phyloP scores from a whole-genome alignment of 2,797 vertebrate species.

The Diceros bicornis region DNA sequence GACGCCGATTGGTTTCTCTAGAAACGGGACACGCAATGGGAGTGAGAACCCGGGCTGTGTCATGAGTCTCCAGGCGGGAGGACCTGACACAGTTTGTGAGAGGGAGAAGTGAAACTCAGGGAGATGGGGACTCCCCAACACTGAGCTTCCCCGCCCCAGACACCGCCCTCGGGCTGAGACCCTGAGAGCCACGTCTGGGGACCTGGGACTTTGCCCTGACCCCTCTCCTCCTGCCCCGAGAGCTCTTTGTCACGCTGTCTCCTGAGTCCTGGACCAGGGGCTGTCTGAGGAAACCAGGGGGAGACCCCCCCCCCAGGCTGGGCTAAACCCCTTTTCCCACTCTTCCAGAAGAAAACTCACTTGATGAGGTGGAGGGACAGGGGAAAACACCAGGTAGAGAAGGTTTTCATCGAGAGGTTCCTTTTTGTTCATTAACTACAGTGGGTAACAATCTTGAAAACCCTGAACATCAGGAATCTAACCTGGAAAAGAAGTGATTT shows the following conservation, averaged over 20 bases:
- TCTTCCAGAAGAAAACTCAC: background rate
- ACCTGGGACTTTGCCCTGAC: too few species aligned
- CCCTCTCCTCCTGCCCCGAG: fast-evolving
- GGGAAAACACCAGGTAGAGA: background rate
- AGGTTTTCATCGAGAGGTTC: background rate
- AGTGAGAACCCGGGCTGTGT: too few species aligned
- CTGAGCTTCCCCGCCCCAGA: background rate
- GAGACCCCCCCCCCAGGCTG: fast-evolving
- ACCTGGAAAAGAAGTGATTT: background rate
- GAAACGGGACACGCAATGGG: too few species aligned
- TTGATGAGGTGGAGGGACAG: background rate
- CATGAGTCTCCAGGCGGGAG: too few species aligned
- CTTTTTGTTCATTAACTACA: too few species aligned
- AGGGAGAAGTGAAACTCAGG: too few species aligned
- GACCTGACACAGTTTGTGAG: too few species aligned
- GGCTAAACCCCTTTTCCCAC: background rate
- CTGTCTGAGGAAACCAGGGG: background rate
- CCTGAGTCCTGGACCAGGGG: too few species aligned
- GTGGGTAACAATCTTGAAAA: background rate
- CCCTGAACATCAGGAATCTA: background rate
- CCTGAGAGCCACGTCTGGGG: fast-evolving
- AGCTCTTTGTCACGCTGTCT: background rate
- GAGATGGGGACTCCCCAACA: too few species aligned
- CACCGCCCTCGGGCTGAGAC: fast-evolving
- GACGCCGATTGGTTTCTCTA: too few species aligned